Percentiles rank a stretch among this genome's conserved stretches.
Conservation (phyloP, 1,140 invertebrate genomes). For the Aphelinus atriplicis region DNA sequence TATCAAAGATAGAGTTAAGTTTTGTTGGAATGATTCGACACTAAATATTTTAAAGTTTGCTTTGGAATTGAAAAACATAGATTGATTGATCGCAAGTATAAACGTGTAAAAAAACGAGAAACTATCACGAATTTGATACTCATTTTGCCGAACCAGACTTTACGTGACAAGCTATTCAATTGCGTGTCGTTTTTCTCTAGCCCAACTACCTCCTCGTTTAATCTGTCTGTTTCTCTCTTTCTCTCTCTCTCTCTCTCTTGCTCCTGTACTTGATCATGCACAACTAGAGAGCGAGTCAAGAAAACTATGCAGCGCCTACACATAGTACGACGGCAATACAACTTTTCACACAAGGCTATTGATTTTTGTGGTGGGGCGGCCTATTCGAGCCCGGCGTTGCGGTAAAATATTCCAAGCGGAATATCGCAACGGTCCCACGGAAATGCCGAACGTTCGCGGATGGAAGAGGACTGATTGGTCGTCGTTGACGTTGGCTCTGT, state of each 20-base stretch:
- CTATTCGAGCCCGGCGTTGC: slow-evolving; percentile 40
- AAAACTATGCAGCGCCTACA: slow-evolving; percentile 8
- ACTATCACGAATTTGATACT: background rate
- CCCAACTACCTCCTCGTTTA: slow-evolving; percentile 21
- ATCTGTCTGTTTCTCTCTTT: background rate
- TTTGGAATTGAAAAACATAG: too few relatives aligned
- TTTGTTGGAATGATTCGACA: too few relatives aligned
- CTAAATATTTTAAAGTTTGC: too few relatives aligned
- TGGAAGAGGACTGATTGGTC: background rate
- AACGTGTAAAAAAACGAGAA: background rate
- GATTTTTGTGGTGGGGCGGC: slow-evolving; percentile 46
- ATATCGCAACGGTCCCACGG: background rate
- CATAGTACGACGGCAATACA: slow-evolving; percentile 36
- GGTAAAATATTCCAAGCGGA: slow-evolving; percentile 43
- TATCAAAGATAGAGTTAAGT: too few relatives aligned
- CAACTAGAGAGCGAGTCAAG: background rate
- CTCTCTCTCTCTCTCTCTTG: background rate
- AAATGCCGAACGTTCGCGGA: slow-evolving; percentile 1
- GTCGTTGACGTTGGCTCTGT: background rate
- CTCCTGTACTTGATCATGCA: background rate
- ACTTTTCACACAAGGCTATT: slow-evolving; percentile 53
- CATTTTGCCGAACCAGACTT: slow-evolving; percentile 6
- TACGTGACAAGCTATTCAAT: slow-evolving; percentile 46
- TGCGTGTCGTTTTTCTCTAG: slow-evolving; percentile 41
- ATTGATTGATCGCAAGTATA: background rate